Conservation (phyloP, 2,797 vertebrate species). For the Arnoldichthys spilopterus region DNA sequence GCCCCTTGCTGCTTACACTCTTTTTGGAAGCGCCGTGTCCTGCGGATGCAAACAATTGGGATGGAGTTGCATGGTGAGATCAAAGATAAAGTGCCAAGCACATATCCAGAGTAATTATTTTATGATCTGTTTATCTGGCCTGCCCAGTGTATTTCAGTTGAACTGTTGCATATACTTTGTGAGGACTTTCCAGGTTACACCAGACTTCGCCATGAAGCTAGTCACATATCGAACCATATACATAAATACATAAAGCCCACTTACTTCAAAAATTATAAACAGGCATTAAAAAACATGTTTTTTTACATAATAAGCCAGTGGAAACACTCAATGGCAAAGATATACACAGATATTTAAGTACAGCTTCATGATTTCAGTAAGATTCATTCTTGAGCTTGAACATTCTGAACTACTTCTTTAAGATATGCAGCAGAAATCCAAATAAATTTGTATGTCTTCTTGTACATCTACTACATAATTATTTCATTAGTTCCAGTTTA, state of each 20-base stretch:
- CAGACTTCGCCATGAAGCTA: neutral
- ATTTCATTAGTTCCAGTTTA: neutral
- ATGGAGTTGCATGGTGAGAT: neutral
- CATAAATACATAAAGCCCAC: neutral
- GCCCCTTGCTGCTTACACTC: neutral
- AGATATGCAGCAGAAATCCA: neutral
- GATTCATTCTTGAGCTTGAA: neutral
- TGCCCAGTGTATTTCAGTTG: neutral
- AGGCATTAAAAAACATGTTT: neutral
- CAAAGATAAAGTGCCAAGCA: neutral
- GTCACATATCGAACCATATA: neutral
- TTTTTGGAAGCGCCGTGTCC: slow-evolving; percentile 4
- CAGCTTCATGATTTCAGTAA: too few relatives aligned
- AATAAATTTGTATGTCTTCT: neutral
- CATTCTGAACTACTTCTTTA: neutral
- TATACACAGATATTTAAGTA: neutral
- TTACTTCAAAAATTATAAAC: neutral
- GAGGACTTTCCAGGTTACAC: neutral
- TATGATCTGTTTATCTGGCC: slow-evolving; percentile 1
- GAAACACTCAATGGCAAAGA: neutral
- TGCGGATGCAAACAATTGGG: neutral
- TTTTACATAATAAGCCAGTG: neutral
- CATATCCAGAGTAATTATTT: neutral
- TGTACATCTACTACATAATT: neutral
- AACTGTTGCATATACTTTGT: neutral